Conservation (phyloP, 1,140 invertebrate species). For the Lordiphosa mommai region DNA sequence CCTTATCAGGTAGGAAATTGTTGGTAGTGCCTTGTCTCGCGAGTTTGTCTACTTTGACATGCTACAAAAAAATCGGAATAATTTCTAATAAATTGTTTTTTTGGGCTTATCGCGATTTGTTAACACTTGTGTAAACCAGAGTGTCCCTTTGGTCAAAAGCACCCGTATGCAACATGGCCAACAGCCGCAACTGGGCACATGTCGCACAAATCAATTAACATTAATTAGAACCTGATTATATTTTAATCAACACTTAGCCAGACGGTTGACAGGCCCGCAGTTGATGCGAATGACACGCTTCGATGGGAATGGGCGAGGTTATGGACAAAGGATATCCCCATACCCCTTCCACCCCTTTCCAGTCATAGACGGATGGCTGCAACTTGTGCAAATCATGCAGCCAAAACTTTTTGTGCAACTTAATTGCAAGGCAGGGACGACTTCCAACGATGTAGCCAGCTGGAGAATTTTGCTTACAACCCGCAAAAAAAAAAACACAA, state of each 20-base stretch:
- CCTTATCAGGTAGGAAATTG: no score
- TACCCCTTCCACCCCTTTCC: neutral
- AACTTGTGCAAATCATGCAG: constrained; percentile 53
- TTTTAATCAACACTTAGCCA: constrained; percentile 59
- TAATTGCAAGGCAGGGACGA: constrained; percentile 41
- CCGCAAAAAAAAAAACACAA: constrained; percentile 14
- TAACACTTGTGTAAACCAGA: no score
- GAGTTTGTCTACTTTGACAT: no score
- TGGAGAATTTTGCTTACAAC: constrained; percentile 29
- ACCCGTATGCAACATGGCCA: neutral
- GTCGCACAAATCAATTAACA: constrained; percentile 64
- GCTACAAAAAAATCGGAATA: no score
- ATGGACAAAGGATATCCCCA: neutral
- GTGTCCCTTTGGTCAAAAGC: no score
- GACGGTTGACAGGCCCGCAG: neutral
- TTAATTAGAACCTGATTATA: constrained; percentile 64
- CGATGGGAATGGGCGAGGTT: neutral
- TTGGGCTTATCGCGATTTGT: no score
- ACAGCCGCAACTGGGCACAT: constrained; percentile 15
- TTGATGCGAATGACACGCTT: constrained; percentile 15
- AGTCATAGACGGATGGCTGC: no score
- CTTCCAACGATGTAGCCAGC: neutral
- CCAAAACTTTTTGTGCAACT: constrained; percentile 52
- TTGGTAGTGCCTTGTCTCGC: no score
- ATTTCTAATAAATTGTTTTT: no score